Conservation (phyloP, 1,140 invertebrate species). For the Sitophilus oryzae region DNA sequence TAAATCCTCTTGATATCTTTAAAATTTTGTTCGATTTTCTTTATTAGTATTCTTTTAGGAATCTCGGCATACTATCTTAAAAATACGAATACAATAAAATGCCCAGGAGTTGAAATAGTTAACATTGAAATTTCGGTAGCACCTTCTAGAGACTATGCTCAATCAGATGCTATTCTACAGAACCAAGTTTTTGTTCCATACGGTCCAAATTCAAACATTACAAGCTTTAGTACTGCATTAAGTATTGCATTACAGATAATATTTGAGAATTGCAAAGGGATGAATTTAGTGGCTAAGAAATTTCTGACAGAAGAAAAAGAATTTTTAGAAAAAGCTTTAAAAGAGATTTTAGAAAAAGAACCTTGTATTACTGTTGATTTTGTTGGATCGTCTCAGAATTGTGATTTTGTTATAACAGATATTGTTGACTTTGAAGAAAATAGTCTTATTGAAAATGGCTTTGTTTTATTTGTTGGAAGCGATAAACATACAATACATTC, state of each 20-base stretch:
- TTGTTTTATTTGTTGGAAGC: constrained; percentile 3
- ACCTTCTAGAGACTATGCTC: constrained; percentile 68
- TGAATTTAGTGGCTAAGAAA: constrained; percentile 71
- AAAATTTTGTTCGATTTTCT: too few relatives aligned
- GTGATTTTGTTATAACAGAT: constrained; percentile 1
- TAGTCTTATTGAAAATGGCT: constrained; percentile 2
- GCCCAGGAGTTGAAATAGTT: constrained; percentile 81
- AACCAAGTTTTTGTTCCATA: constrained; percentile 78
- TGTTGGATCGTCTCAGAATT: constrained; percentile 39
- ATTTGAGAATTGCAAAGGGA: constrained; percentile 69
- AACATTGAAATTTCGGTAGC: constrained; percentile 85
- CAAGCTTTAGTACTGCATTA: constrained; percentile 56
- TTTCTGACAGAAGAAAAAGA: constrained; percentile 58
- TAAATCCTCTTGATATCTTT: not conserved
- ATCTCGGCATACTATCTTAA: constrained; percentile 26
- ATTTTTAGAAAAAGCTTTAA: constrained; percentile 51
- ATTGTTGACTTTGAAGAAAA: not conserved
- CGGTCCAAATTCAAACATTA: constrained; percentile 47
- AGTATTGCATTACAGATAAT: constrained; percentile 62
- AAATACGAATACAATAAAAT: constrained; percentile 58
- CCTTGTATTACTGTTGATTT: constrained; percentile 64
- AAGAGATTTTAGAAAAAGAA: constrained; percentile 58
- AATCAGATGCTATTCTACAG: constrained; percentile 71
- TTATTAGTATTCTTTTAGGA: constrained; percentile 42
- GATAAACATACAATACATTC: not conserved